phyloP scores from a whole-genome alignment of 1,140 invertebrate species.

The Drosophila tani region DNA sequence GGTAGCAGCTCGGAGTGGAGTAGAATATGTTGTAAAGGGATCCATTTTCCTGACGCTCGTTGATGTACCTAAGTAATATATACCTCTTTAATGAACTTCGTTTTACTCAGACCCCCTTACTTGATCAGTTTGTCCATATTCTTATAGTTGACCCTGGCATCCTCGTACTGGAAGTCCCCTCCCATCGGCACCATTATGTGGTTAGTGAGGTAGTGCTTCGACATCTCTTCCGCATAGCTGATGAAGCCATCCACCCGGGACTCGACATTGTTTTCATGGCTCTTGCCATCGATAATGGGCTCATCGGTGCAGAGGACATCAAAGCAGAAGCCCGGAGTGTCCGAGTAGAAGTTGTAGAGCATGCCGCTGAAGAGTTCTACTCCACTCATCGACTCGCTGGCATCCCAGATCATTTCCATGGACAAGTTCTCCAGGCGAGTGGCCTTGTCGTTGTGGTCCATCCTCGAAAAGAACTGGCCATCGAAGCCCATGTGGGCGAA shows the following conservation, averaged over 20 bases:
- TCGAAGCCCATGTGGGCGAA: conserved; percentile 94
- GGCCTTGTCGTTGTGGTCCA: conserved; percentile 95
- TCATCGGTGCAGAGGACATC: conserved; percentile 93
- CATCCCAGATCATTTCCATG: conserved; percentile 81
- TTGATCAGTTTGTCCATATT: conserved; percentile 96
- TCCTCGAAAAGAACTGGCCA: conserved; percentile 94
- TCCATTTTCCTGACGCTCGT: conserved; percentile 87
- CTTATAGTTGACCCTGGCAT: conserved; percentile 93
- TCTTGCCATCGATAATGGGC: conserved; percentile 91
- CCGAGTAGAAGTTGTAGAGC: conserved; percentile 91
- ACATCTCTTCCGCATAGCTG: conserved; percentile 86
- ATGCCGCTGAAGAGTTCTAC: conserved; percentile 90
- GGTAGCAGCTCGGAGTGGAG: conserved; percentile 95
- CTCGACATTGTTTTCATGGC: conserved; percentile 90
- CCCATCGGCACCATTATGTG: conserved; percentile 97
- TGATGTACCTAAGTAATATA: conserved; percentile 68
- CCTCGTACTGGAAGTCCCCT: conserved; percentile 95
- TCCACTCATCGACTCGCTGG: conserved; percentile 88
- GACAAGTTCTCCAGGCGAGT: conserved; percentile 87
- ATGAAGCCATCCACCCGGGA: conserved; percentile 87
- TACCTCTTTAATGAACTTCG: not conserved
- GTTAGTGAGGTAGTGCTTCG: conserved; percentile 87
- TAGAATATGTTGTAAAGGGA: conserved; percentile 86
- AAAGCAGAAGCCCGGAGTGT: conserved; percentile 96
- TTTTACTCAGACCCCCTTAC: conserved; percentile 85